Evolutionary conservation across 1,140 invertebrate species (phyloP), one percentile per base, ranked within the genome.

Genomic region (Pachypeltis micranthus): DNA sequence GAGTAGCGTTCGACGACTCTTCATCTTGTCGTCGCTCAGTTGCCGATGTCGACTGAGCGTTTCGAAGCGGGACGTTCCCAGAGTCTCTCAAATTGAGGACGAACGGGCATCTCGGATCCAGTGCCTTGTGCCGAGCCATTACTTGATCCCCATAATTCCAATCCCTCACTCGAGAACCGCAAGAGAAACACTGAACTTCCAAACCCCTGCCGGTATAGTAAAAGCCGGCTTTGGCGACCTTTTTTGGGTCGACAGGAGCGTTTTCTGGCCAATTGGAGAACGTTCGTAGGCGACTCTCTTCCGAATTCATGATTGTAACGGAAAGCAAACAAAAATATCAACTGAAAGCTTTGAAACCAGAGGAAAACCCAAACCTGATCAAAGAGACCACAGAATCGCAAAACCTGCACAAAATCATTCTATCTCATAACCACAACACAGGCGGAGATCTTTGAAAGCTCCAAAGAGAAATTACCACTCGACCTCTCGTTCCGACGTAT

Each of bases 151-250:
- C 83, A 72, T 81, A 86, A 66, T 86, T 81, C 88, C 87, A 90
- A 63, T 85, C 79, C 0, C 81, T 79, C 67, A 90, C 83, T 73
- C 78, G 80, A n/a, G 77, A 73, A 29, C 81, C 79, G 74, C 89
- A 91, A 65, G 81, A 77, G 69, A 88, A 87, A 72, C 89, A 91
- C 70, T 88, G 79, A 1, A 88, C 86, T 69, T 85, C 82, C 14
- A 81, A 73, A 29, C 75, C 81, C 65, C 75, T 73, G 19, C 85
- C 85, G 1, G 82, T 85, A 55, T 85, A 90, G 71, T 82, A 91
- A 76, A 94, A 93, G 12, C 90, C 90, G 44, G 86, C 88, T 72
- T 83, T 83, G 1, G 89, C 88, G 67, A 93, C 80, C 70, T 82
- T 76, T 34, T 75, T 70, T 16, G 82, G 74, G 70, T 80, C 80